Conservation (phyloP, 1,140 invertebrate species). For the Amphibalanus amphitrite region DNA sequence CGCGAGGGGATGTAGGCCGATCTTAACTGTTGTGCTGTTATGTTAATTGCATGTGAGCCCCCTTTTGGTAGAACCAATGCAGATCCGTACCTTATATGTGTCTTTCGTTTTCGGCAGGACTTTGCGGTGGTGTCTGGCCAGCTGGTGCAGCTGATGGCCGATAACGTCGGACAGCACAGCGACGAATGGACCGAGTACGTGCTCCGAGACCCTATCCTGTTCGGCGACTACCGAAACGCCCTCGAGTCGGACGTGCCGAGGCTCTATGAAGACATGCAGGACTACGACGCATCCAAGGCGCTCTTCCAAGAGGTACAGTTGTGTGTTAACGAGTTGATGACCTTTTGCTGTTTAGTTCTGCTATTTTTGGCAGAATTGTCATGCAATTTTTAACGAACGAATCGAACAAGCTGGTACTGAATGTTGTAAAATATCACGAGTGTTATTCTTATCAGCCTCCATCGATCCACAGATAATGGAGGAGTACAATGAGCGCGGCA, state of each 20-base stretch:
- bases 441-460: no score
- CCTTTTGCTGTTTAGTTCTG: no score
- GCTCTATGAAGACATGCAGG: constrained; percentile 71
- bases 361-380: no score
- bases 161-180: not conserved
- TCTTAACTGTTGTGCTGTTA: no score
- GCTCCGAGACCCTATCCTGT: constrained; percentile 36
- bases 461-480: constrained; percentile 62
- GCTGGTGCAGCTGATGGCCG: not conserved
- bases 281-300: constrained; percentile 66
- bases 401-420: no score
- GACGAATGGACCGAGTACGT: not conserved
- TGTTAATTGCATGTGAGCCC: no score
- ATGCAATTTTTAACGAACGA: no score
- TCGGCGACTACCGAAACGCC: constrained; percentile 72
- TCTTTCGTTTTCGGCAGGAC: not conserved
- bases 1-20: no score
- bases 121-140: not conserved
- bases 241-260: constrained; percentile 53
- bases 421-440: no score
- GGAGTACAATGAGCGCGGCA: constrained; percentile 51
- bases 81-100: no score
- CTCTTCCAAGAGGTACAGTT: constrained; percentile 73
- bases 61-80: no score
- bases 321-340: no score